Evolutionary conservation across 2,113 vertebrate genomes (phyloP).

Genomic region (Odobenus rosmarus): DNA sequence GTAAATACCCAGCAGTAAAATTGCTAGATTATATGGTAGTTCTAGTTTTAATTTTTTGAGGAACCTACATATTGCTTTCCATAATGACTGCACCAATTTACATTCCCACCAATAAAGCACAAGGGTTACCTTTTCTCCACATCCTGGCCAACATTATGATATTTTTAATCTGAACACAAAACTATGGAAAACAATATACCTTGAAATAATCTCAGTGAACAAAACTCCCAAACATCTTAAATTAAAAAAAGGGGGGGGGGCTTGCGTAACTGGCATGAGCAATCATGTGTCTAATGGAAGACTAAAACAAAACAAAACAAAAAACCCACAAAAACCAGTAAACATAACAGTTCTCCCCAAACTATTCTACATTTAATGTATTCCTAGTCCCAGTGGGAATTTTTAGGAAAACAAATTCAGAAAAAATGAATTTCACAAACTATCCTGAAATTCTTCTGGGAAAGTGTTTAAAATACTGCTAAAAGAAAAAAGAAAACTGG

Average conservation of each 20-base stretch:
- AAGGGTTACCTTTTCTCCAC: background rate
- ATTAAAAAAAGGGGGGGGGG: background rate
- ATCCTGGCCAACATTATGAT: background rate
- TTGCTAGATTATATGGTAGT: background rate
- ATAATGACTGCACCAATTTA: background rate
- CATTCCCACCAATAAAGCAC: background rate
- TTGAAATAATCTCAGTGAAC: slow-evolving; percentile 7
- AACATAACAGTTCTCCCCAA: background rate
- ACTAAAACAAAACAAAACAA: background rate
- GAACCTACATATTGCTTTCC: background rate
- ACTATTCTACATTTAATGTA: background rate
- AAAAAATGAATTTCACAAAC: background rate
- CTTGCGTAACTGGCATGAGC: background rate
- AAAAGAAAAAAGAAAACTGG: slow-evolving; percentile 17
- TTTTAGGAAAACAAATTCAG: background rate
- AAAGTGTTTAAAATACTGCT: background rate
- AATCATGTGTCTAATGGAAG: background rate
- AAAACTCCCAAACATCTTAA: background rate
- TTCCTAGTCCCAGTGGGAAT: slow-evolving; percentile 13
- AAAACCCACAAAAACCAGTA: background rate
- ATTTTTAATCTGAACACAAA: slow-evolving; percentile 26
- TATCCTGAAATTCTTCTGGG: slow-evolving; percentile 20
- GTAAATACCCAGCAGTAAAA: background rate
- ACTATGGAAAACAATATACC: background rate
- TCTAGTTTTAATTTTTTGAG: background rate